Percentiles rank a stretch among this genome's conserved stretches.
Evolutionary conservation across 2,888 invertebrate species (phyloP).

Genomic region (Sphecodes monilicornis): DNA sequence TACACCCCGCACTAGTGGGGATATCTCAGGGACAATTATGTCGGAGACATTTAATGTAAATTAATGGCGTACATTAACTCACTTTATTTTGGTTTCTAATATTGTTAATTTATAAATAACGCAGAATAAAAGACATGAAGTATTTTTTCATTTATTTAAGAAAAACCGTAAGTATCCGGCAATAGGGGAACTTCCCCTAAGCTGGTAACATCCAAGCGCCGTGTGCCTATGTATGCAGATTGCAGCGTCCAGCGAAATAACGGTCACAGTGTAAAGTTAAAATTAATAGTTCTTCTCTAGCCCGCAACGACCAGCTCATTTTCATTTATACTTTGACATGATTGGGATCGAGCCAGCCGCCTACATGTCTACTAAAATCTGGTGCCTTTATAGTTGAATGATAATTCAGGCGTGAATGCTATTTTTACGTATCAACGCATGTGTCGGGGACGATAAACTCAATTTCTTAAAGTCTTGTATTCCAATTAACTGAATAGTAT

Average conservation of each 20-base stretch:
- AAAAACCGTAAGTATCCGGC: too few species aligned
- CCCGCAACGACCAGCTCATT: constrained; percentile 22
- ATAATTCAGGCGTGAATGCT: constrained; percentile 37
- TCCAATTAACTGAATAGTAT: background rate
- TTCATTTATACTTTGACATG: constrained; percentile 60
- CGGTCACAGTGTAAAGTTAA: background rate
- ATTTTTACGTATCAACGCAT: constrained; percentile 47
- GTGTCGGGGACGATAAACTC: constrained; percentile 29
- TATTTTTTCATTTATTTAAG: too few species aligned
- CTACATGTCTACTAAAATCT: constrained; percentile 49
- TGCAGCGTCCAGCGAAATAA: background rate
- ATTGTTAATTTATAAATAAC: too few species aligned
- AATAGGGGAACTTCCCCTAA: too few species aligned
- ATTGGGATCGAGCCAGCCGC: constrained; percentile 60
- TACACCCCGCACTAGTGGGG: too few species aligned
- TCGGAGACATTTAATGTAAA: too few species aligned
- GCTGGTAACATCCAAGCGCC: background rate
- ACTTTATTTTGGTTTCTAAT: too few species aligned
- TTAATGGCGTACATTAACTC: too few species aligned
- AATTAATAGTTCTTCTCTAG: constrained; percentile 41
- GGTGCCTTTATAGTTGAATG: constrained; percentile 32
- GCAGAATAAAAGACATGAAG: too few species aligned
- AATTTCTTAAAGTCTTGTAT: background rate
- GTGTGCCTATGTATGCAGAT: background rate
- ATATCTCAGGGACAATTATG: too few species aligned